These are phyloP conservation scores for Megathymus violae DNA, from an alignment of 1,140 invertebrate genomes.

Conservation along the genomic window DNA sequence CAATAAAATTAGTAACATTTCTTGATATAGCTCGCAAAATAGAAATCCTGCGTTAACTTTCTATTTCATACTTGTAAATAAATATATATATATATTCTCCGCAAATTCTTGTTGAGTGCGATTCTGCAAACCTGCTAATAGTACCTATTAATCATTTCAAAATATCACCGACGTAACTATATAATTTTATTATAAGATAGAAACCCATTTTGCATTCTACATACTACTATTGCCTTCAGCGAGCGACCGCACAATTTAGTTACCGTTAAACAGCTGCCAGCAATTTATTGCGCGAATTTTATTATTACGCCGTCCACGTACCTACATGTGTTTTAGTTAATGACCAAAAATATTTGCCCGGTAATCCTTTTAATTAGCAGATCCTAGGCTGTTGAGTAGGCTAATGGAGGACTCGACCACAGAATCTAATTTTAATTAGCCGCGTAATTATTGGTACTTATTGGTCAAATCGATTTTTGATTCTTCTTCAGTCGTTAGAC, in stretches of 20 bases:
- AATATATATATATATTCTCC: too few species aligned
- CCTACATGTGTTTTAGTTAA: slow-evolving; percentile 34
- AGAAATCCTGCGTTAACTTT: too few species aligned
- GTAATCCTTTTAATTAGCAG: neutral
- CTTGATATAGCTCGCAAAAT: too few species aligned
- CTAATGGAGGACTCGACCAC: too few species aligned
- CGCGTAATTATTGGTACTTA: too few species aligned
- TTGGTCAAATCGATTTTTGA: too few species aligned
- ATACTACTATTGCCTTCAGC: slow-evolving; percentile 26
- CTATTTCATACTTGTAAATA: too few species aligned
- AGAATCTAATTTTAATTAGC: too few species aligned
- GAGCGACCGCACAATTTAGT: slow-evolving; percentile 35
- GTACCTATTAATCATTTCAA: neutral
- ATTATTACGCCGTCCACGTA: slow-evolving; percentile 25
- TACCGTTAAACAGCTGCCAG: slow-evolving; percentile 33
- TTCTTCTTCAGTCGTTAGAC: too few species aligned
- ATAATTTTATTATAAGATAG: neutral
- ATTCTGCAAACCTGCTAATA: too few species aligned
- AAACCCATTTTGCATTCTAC: neutral
- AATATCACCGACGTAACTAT: neutral
- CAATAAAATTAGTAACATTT: too few species aligned
- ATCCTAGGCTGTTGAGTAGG: neutral
- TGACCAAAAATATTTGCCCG: slow-evolving; percentile 25
- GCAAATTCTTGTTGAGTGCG: too few species aligned
- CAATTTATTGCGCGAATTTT: slow-evolving; percentile 33